phyloP scores from a whole-genome alignment of 2,113 vertebrate species.

The Upupa epops region DNA sequence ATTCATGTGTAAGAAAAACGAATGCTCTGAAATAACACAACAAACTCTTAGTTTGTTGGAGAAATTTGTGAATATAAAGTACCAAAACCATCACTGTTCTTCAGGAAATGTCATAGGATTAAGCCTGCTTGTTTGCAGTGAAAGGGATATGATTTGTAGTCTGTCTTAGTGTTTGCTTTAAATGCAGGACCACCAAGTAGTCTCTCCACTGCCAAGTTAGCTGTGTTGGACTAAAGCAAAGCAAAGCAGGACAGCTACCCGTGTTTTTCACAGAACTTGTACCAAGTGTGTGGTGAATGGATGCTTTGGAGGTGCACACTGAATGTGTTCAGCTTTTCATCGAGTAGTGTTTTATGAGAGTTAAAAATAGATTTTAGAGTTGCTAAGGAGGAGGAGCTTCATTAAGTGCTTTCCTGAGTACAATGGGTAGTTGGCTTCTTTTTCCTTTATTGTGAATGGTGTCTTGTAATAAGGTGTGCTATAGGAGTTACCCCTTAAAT shows the following conservation, averaged over 20 bases:
- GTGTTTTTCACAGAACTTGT: not conserved
- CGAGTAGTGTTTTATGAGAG: not conserved
- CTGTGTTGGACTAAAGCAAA: not conserved
- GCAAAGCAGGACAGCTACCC: not conserved
- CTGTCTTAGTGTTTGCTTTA: not conserved
- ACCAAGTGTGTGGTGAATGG: fast-evolving
- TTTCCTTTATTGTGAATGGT: not conserved
- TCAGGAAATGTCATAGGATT: not conserved
- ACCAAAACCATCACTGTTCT: not conserved
- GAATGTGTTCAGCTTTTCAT: not conserved
- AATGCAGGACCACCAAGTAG: not conserved
- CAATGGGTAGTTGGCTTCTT: not conserved
- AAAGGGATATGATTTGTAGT: not conserved
- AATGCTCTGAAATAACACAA: not conserved
- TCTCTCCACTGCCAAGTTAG: not conserved
- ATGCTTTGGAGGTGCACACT: not conserved
- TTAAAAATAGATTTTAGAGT: not conserved
- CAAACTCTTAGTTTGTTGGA: not conserved
- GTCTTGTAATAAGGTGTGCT: not conserved
- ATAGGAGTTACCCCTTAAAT: not conserved
- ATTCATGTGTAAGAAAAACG: not conserved
- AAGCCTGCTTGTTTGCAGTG: not conserved
- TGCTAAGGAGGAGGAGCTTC: not conserved
- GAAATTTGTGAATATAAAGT: not conserved
- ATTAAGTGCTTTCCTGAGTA: not conserved